A percentile compares a stretch with the other conserved stretches of the same genome.
These are phyloP conservation scores for Ceyx margarethae DNA, from an alignment of 2,113 vertebrate species.

Conservation along the genomic window DNA sequence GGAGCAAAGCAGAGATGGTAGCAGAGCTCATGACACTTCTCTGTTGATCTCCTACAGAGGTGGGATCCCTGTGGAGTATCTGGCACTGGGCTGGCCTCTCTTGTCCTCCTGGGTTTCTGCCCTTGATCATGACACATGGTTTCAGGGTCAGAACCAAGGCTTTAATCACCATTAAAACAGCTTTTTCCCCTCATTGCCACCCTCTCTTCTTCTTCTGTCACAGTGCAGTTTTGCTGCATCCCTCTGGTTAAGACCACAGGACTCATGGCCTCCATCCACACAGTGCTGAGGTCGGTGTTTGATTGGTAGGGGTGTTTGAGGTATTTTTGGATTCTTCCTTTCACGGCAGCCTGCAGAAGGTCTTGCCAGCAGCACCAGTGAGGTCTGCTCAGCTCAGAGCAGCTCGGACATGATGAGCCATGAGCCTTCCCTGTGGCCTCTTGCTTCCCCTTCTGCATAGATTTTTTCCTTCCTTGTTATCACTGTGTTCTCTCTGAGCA, in stretches of 20 bases:
- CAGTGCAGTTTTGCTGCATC: background rate
- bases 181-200: background rate
- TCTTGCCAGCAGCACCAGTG: background rate
- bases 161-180: background rate
- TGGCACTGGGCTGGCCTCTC: accelerated
- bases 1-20: background rate
- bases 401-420: accelerated
- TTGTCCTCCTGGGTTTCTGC: background rate
- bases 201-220: background rate
- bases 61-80: accelerated
- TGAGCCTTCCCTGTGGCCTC: background rate
- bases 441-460: accelerated
- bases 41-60: background rate
- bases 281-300: accelerated
- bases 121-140: accelerated
- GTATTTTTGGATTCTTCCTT: background rate
- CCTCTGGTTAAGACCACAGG: accelerated
- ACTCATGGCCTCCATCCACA: background rate
- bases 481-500: background rate
- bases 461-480: background rate
- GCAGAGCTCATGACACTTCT: background rate
- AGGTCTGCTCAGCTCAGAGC: background rate
- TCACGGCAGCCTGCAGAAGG: background rate
- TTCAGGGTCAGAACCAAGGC: background rate
- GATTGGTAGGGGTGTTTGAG: background rate